phyloP scores from a whole-genome alignment of 1,140 invertebrate species.

The Drosophila mauritiana region DNA sequence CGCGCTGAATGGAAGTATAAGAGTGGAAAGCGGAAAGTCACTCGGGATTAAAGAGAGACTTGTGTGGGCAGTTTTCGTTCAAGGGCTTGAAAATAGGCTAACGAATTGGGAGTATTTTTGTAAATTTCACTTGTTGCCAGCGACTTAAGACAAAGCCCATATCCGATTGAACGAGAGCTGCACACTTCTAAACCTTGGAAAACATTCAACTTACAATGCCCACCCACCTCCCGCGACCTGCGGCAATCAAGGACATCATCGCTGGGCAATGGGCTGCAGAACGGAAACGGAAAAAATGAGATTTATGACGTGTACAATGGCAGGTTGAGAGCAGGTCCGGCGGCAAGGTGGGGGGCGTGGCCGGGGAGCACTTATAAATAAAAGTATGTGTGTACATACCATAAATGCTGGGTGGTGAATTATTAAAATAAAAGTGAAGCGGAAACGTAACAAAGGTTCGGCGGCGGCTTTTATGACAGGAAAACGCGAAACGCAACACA shows the following conservation, averaged over 20 bases:
- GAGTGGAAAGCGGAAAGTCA: conserved; percentile 12
- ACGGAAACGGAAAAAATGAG: conserved; percentile 81
- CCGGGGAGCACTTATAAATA: conserved; percentile 45
- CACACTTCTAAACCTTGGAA: conserved; percentile 5
- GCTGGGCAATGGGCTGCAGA: conserved; percentile 50
- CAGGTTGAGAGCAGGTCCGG: conserved; percentile 7
- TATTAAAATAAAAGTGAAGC: conserved; percentile 83
- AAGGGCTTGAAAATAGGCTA: conserved; percentile 42
- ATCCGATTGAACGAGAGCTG: not conserved
- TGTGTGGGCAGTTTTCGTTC: conserved; percentile 22
- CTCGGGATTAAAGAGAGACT: conserved; percentile 9
- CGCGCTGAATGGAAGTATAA: conserved; percentile 61
- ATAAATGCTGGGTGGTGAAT: conserved; percentile 80
- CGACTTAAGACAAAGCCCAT: not conserved
- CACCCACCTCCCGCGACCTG: not conserved
- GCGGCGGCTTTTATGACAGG: conserved; percentile 79
- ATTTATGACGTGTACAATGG: conserved; percentile 78
- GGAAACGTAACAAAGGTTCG: conserved; percentile 82
- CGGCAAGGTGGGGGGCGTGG: conserved; percentile 21
- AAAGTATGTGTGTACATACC: conserved; percentile 69
- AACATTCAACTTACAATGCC: conserved; percentile 39
- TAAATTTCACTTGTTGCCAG: conserved; percentile 58
- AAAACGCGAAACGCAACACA: conserved; percentile 79
- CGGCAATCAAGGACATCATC: conserved; percentile 18
- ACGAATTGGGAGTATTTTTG: conserved; percentile 16